A percentile compares a stretch with the other conserved stretches of the same genome.
Evolutionary conservation across 2,888 invertebrate genomes (phyloP).

Genomic region (Synanthedon myopaeformis): DNA sequence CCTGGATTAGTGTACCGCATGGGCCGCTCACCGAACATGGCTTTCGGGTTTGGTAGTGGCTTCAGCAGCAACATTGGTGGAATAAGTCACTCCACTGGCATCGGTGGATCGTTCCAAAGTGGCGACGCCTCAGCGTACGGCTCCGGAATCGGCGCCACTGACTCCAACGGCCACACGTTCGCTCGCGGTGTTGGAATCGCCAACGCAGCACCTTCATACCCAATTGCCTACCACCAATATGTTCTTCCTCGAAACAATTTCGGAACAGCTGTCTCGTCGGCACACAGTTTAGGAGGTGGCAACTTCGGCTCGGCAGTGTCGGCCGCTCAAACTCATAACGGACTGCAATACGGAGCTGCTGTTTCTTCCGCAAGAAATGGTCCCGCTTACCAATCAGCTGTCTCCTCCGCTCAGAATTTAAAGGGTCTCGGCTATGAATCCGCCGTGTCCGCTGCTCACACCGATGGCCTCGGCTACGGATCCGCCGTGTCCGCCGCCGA

Average conservation of each 20-base stretch:
- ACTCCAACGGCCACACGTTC: conserved; percentile 19
- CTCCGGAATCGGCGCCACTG: conserved; percentile 24
- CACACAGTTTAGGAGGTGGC: conserved; percentile 33
- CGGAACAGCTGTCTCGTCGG: conserved; percentile 24
- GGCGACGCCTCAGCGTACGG: conserved; percentile 47
- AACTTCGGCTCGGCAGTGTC: conserved; percentile 31
- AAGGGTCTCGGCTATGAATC: conserved; percentile 19
- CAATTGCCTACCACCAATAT: conserved; percentile 10
- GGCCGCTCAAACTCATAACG: conserved; percentile 32
- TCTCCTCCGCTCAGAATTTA: conserved; percentile 23
- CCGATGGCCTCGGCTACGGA: conserved; percentile 22
- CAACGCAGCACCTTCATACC: conserved; percentile 22
- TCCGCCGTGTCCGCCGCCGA: conserved; percentile 33
- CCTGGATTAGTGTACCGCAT: conserved; percentile 29
- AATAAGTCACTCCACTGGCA: conserved; percentile 43
- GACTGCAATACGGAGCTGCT: conserved; percentile 22
- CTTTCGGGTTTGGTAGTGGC: conserved; percentile 53
- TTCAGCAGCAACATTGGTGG: conserved; percentile 56
- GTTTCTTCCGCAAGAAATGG: conserved; percentile 18
- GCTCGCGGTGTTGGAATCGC: conserved; percentile 46
- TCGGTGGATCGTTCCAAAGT: conserved; percentile 40
- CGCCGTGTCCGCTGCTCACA: conserved; percentile 15
- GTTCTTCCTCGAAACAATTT: conserved; percentile 11
- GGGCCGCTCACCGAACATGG: conserved; percentile 40
- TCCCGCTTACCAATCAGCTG: conserved; percentile 21